Evolutionary conservation across 2,797 vertebrate genomes (phyloP), one percentile per base, ranked within the genome.

Genomic region (Sebastes cheni): DNA sequence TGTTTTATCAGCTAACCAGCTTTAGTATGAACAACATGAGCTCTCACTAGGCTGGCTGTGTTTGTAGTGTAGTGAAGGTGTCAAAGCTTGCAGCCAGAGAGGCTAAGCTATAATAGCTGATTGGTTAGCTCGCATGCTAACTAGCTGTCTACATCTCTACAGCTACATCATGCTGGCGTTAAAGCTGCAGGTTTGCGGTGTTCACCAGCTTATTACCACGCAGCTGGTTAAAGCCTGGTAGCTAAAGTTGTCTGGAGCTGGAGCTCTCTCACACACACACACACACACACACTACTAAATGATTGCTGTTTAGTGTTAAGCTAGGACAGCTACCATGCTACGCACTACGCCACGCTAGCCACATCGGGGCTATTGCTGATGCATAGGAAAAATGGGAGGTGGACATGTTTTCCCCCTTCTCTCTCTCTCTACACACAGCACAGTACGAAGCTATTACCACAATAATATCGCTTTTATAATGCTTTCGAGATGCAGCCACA

Each of bases 331-430:
- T 91, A 93, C 88, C 90, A 93, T 93, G 93, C 94, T 95, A 95
- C 93, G 93, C 91, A 94, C 84, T 93, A 94, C 92, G 94, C 93
- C 94, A 93, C 92, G 94, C 94, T 95, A 94, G 93, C 94, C 87
- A 88, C 87, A 88, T 87, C 78, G 87, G 88, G 93, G 95, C 95
- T 95, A 89, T 79, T 92, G 92, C 93, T 95, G 95, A 96, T 96
- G 95, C 95, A 94, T 94, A 93, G 93, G 94, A 95, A 42, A 96
- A 95, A 96, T 94, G 94, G 95, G 94, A 96, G 96, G 96, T 95
- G 95, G 95, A 96, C 95, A 95, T 96, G 94, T 96, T 95, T 93
- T 91, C 88, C 87, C 85, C 92, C 92, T 86, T 89, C 92, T 91
- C 89, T 77, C 34, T 13, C 39, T 42, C 39, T 42, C 36, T 39